Conservation (phyloP, 1,140 invertebrate genomes). For the Camponotus vicinus region DNA sequence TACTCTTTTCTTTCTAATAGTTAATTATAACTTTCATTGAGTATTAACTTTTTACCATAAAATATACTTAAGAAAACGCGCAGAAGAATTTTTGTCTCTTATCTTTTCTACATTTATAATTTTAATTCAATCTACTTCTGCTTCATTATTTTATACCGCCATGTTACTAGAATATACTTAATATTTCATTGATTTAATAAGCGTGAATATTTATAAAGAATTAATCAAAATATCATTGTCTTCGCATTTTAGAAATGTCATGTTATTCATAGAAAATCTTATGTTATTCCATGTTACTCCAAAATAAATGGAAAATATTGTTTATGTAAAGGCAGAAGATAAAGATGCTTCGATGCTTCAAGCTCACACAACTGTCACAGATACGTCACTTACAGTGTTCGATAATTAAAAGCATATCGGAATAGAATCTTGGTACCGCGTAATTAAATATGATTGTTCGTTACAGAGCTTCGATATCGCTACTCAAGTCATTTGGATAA, state of each 20-base stretch:
- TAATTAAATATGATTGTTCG: conserved; percentile 70
- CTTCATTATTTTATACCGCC: background rate
- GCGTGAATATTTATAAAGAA: background rate
- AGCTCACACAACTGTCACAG: background rate
- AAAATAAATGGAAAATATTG: background rate
- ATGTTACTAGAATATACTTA: background rate
- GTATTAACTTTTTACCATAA: background rate
- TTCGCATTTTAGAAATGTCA: background rate
- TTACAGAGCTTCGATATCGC: conserved; percentile 46
- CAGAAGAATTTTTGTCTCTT: background rate
- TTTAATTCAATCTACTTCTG: background rate
- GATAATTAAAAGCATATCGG: conserved; percentile 29
- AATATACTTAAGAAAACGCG: background rate
- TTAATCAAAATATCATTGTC: background rate
- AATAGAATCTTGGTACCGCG: background rate
- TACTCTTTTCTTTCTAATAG: background rate
- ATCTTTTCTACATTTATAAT: background rate
- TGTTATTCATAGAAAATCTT: too few species aligned
- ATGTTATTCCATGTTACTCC: background rate
- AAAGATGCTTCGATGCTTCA: background rate
- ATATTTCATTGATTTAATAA: background rate
- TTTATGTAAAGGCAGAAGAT: background rate
- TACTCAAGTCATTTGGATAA: conserved; percentile 21
- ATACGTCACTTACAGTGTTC: conserved; percentile 26
- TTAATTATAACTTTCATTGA: background rate